Percentiles rank a stretch among this genome's conserved stretches.
These are phyloP conservation scores for Adineta ricciae DNA, from an alignment of 2,888 invertebrate genomes.

Conservation along the genomic window DNA sequence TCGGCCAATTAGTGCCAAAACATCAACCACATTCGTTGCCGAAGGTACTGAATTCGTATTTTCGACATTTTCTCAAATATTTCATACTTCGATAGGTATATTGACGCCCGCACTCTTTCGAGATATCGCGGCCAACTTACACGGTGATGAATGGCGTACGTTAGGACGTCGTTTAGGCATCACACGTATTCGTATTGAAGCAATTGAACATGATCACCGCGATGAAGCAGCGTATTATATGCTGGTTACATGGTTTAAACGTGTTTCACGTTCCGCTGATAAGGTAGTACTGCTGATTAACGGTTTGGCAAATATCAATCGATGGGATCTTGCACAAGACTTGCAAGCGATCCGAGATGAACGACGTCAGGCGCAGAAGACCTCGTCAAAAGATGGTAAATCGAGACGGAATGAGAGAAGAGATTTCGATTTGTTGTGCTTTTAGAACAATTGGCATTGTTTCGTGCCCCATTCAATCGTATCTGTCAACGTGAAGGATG, in stretches of 20 bases:
- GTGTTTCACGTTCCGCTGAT: neutral
- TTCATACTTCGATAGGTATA: neutral
- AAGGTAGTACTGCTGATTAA: neutral
- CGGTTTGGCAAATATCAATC: neutral
- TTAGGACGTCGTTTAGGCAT: neutral
- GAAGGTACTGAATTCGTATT: neutral
- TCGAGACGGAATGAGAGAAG: neutral
- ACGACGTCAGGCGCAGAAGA: neutral
- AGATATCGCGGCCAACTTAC: neutral
- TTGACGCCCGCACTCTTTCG: neutral
- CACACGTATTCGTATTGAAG: conserved; percentile 1
- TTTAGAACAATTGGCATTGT: neutral
- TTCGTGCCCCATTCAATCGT: neutral
- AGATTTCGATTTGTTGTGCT: neutral
- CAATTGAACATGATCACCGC: neutral
- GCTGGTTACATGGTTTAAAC: conserved; percentile 21
- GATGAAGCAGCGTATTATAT: neutral
- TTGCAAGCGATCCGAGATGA: neutral
- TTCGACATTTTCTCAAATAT: neutral
- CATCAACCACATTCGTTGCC: neutral
- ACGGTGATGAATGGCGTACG: neutral
- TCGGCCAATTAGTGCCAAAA: neutral
- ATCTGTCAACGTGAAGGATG: neutral
- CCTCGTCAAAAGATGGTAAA: neutral
- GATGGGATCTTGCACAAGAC: conserved; percentile 12